Percentiles rank a stretch among this genome's conserved stretches.
These are phyloP conservation scores for Nycticebus coucang DNA, from an alignment of 2,113 vertebrate species.

Conservation along the genomic window DNA sequence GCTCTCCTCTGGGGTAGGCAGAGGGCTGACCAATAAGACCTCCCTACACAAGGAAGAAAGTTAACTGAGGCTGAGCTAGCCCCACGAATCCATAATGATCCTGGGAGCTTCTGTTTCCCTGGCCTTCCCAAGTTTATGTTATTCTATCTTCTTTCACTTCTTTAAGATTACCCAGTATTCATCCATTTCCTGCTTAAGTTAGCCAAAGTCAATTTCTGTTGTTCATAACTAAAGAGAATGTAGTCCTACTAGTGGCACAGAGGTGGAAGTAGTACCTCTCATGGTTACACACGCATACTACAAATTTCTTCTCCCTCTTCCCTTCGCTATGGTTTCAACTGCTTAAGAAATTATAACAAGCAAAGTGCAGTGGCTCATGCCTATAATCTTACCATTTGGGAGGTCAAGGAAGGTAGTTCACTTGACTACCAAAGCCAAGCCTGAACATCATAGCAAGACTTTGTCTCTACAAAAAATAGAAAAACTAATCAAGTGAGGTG, in stretches of 20 bases:
- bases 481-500: too few relatives aligned
- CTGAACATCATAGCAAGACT: too few relatives aligned
- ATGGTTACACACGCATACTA: neutral
- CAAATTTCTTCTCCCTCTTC: neutral
- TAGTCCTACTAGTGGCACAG: neutral
- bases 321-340: neutral
- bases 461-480: too few relatives aligned
- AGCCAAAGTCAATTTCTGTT: conserved; percentile 35
- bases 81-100: neutral
- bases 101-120: neutral
- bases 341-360: neutral
- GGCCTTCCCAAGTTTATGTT: neutral
- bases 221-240: conserved; percentile 36
- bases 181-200: neutral
- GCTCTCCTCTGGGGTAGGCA: neutral
- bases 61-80: neutral
- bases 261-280: neutral
- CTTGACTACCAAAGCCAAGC: too few relatives aligned
- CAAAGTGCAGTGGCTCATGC: too few relatives aligned
- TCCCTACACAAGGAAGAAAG: neutral
- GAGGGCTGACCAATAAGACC: neutral
- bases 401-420: too few relatives aligned
- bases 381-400: too few relatives aligned
- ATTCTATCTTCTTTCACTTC: conserved; percentile 1
- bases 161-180: neutral